Evolutionary conservation across 2,113 vertebrate genomes (phyloP).

Genomic region (Caretta caretta): DNA sequence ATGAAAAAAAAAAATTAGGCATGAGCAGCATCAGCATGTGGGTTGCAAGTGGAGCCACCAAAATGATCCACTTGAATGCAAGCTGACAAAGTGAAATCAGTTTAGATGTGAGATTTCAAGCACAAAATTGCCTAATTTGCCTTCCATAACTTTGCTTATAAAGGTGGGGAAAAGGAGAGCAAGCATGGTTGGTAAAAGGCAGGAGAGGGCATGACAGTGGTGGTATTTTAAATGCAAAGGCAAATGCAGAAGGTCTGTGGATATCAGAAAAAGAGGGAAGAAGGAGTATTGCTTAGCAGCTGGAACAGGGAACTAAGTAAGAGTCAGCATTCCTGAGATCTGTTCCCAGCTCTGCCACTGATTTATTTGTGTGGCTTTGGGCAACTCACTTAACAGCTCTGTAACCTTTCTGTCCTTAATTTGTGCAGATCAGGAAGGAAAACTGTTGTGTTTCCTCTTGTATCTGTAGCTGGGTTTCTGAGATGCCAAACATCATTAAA

Average conservation of each 20-base stretch:
- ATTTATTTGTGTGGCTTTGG: slow-evolving; percentile 13
- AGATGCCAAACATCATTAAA: slow-evolving; percentile 24
- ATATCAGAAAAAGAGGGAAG: neutral
- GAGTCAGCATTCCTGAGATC: neutral
- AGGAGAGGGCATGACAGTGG: neutral
- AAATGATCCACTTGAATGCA: slow-evolving; percentile 70
- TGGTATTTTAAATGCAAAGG: neutral
- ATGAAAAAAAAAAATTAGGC: neutral
- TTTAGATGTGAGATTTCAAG: slow-evolving; percentile 68
- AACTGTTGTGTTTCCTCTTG: slow-evolving; percentile 27
- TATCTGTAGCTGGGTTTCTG: neutral
- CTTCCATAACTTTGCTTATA: slow-evolving; percentile 25
- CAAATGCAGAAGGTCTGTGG: neutral
- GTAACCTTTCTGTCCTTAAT: neutral
- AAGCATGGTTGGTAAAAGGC: neutral
- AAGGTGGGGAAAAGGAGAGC: slow-evolving; percentile 12
- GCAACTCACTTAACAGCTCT: slow-evolving; percentile 3
- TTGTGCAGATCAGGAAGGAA: slow-evolving; percentile 44
- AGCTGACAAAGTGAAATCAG: slow-evolving; percentile 63
- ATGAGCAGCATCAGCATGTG: slow-evolving; percentile 67
- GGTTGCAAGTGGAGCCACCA: slow-evolving; percentile 69
- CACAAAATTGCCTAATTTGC: slow-evolving; percentile 53
- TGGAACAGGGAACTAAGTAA: neutral
- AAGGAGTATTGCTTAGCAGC: neutral
- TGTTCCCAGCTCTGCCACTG: neutral